Conservation (phyloP, 2,888 invertebrate genomes). For the Tipula unca region DNA sequence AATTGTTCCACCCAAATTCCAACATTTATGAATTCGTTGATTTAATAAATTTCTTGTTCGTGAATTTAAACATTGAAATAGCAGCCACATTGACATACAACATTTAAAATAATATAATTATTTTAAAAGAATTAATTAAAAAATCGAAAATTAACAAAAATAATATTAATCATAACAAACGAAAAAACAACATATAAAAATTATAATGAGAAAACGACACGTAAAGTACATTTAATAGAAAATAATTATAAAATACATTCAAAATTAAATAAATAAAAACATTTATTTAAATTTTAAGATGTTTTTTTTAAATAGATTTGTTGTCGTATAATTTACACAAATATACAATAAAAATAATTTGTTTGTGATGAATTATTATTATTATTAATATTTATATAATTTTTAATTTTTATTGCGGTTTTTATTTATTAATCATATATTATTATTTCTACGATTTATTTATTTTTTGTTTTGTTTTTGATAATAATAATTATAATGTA, state of each 20-base stretch:
- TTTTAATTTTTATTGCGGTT: background rate
- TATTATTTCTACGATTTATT: background rate
- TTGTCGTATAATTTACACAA: conserved; percentile 15
- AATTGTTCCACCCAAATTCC: conserved; percentile 20
- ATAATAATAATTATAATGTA: conserved; percentile 15
- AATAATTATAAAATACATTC: conserved; percentile 8
- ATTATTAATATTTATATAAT: background rate
- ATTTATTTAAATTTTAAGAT: background rate
- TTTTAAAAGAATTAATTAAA: background rate
- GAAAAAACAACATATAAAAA: background rate
- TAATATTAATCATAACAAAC: background rate
- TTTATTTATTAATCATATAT: background rate
- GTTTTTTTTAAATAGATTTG: background rate
- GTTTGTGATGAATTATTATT: background rate
- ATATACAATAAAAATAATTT: conserved; percentile 15
- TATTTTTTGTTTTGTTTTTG: background rate
- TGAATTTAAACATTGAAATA: background rate
- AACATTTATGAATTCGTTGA: background rate
- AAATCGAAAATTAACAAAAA: background rate
- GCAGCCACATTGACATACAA: conserved; percentile 18
- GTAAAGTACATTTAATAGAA: conserved; percentile 20
- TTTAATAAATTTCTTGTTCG: background rate
- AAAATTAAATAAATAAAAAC: conserved; percentile 9
- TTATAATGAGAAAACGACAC: conserved; percentile 19
- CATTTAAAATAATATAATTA: background rate